A percentile compares a stretch with the other conserved stretches of the same genome.
Conservation (phyloP, 2,888 invertebrate species). For the Imbricaverruca yamaguchii region DNA sequence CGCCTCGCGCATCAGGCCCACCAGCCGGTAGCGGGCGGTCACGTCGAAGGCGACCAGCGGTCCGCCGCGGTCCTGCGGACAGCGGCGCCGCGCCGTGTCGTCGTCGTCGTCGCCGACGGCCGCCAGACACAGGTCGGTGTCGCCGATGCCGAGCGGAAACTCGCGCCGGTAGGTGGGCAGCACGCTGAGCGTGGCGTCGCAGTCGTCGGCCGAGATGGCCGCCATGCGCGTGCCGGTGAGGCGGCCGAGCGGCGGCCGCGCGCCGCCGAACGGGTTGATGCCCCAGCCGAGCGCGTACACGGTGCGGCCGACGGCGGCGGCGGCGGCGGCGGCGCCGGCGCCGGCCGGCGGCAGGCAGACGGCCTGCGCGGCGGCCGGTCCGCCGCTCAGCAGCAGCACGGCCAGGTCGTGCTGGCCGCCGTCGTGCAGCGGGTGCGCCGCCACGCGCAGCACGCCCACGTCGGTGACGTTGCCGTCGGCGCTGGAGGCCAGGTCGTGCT, state of each 20-base stretch:
- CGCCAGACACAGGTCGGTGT: not conserved
- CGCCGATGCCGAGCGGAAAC: not conserved
- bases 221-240: not conserved
- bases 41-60: not conserved
- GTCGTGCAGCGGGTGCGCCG: not conserved
- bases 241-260: not conserved
- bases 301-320: not conserved
- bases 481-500: not conserved
- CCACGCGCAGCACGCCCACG: not conserved
- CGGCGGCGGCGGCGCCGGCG: not conserved
- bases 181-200: not conserved
- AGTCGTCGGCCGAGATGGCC: not conserved
- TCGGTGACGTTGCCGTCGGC: too few species aligned
- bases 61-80: constrained; percentile 6
- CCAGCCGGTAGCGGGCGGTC: not conserved
- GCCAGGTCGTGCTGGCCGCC: constrained; percentile 10
- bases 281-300: not conserved
- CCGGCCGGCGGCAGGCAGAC: not conserved
- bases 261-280: not conserved
- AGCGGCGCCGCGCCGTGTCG: not conserved
- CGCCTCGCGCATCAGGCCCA: constrained; percentile 7
- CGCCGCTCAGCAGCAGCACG: not conserved
- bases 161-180: constrained; percentile 13
- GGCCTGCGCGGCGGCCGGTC: not conserved
- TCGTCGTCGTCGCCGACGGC: not conserved